These are phyloP conservation scores for Agelaius tricolor DNA, from an alignment of 2,113 vertebrate species.

Conservation along the genomic window DNA sequence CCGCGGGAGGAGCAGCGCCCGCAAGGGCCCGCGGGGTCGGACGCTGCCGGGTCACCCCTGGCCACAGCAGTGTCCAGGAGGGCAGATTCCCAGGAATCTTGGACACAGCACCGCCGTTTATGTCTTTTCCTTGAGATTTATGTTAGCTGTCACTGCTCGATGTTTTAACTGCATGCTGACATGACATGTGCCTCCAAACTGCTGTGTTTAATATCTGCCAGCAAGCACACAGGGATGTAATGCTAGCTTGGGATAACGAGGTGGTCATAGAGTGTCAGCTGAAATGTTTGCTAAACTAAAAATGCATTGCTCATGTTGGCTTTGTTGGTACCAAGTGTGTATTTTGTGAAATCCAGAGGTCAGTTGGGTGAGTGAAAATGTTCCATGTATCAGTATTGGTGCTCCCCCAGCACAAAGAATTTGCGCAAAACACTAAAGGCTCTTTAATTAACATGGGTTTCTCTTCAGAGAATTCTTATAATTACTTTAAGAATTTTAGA, in stretches of 20 bases:
- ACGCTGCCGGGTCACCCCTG: not conserved
- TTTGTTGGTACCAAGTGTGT: not conserved
- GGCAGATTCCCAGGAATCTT: not conserved
- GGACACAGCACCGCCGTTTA: accelerated
- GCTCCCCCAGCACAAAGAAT: not conserved
- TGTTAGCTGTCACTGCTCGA: not conserved
- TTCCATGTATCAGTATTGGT: accelerated
- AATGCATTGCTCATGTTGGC: accelerated
- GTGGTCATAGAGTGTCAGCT: accelerated
- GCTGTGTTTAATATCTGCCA: accelerated
- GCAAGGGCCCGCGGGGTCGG: not conserved
- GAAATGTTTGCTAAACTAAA: not conserved
- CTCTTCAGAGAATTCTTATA: not conserved
- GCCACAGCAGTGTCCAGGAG: not conserved
- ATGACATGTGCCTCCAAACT: not conserved
- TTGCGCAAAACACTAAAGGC: not conserved
- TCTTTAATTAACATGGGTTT: not conserved
- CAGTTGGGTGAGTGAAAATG: not conserved
- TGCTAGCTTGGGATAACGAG: not conserved
- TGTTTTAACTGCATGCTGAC: not conserved
- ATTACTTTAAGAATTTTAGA: not conserved
- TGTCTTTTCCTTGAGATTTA: accelerated
- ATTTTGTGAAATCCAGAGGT: not conserved
- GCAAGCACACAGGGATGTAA: not conserved
- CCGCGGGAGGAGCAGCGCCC: not conserved